A percentile compares a stretch with the other conserved stretches of the same genome.
These are phyloP conservation scores for Tricholaema leucomelas DNA, from an alignment of 2,113 vertebrate genomes.

Conservation along the genomic window DNA sequence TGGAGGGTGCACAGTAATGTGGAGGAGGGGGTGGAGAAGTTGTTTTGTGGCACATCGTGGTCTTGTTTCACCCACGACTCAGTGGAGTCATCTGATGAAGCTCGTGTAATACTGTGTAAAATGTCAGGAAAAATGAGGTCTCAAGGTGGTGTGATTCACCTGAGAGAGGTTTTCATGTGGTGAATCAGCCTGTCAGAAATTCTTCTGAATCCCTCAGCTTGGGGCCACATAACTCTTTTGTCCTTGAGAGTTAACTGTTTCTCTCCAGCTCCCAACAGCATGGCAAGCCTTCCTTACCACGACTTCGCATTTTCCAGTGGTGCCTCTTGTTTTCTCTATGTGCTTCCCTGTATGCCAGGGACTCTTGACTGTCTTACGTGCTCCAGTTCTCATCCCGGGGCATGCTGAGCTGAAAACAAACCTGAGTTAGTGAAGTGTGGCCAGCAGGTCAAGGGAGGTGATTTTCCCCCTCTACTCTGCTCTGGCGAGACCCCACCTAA, in stretches of 20 bases:
- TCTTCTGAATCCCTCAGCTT: background rate
- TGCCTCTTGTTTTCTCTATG: background rate
- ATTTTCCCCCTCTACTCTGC: no score
- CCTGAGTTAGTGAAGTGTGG: background rate
- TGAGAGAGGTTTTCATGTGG: constrained; percentile 17
- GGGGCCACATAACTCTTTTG: background rate
- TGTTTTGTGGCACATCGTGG: background rate
- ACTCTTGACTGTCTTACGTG: background rate
- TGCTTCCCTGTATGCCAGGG: background rate
- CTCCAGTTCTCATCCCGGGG: background rate
- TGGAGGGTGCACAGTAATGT: background rate
- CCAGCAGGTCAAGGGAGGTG: no score
- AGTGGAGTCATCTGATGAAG: background rate
- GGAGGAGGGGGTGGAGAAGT: constrained; percentile 11
- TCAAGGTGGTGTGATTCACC: constrained; percentile 61
- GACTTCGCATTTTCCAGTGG: background rate
- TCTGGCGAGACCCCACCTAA: no score
- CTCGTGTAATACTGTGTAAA: constrained; percentile 5
- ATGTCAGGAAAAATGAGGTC: constrained; percentile 53
- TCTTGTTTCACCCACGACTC: constrained; percentile 40
- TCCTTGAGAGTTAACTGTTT: background rate
- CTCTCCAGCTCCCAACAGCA: background rate
- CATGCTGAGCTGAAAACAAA: background rate
- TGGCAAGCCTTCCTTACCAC: background rate
- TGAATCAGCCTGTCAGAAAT: constrained; percentile 56